A percentile compares a stretch with the other conserved stretches of the same genome.
Conservation (phyloP, 2,888 invertebrate genomes). For the Zeuzera pyrina region DNA sequence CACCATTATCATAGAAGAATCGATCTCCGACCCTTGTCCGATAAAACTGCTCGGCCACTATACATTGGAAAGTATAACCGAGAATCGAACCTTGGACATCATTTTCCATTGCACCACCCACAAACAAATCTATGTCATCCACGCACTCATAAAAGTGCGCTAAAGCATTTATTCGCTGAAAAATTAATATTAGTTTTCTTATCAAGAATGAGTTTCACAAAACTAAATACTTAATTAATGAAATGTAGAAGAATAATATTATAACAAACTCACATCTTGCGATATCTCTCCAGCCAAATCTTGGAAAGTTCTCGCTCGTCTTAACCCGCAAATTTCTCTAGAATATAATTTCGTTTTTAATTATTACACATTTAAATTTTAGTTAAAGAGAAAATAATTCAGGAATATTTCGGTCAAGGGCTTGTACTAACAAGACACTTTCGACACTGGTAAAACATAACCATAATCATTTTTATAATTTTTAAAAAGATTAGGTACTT, state of each 20-base stretch:
- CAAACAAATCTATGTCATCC: slow-evolving; percentile 90
- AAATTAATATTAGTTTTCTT: slow-evolving; percentile 2
- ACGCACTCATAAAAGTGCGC: slow-evolving; percentile 79
- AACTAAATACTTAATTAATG: background rate
- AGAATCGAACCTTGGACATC: slow-evolving; percentile 83
- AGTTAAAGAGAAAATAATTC: no score
- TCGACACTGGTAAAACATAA: no score
- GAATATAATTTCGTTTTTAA: no score
- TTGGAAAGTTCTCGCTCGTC: slow-evolving; percentile 77
- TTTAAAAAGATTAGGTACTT: no score
- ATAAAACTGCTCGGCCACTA: slow-evolving; percentile 90
- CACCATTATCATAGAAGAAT: slow-evolving; percentile 85
- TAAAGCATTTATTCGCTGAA: slow-evolving; percentile 77
- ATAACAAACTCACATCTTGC: slow-evolving; percentile 67
- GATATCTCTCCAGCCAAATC: slow-evolving; percentile 80
- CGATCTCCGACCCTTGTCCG: slow-evolving; percentile 88
- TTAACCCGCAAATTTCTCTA: slow-evolving; percentile 83
- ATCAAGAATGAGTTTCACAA: background rate
- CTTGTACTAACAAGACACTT: no score
- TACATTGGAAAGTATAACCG: slow-evolving; percentile 92
- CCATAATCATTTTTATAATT: no score
- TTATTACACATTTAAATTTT: no score
- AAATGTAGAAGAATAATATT: background rate
- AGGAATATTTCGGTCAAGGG: no score
- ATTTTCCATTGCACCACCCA: slow-evolving; percentile 86